Percentiles rank a stretch among this genome's conserved stretches.
These are phyloP conservation scores for Tenthredo livida DNA, from an alignment of 2,888 invertebrate species.

Conservation along the genomic window DNA sequence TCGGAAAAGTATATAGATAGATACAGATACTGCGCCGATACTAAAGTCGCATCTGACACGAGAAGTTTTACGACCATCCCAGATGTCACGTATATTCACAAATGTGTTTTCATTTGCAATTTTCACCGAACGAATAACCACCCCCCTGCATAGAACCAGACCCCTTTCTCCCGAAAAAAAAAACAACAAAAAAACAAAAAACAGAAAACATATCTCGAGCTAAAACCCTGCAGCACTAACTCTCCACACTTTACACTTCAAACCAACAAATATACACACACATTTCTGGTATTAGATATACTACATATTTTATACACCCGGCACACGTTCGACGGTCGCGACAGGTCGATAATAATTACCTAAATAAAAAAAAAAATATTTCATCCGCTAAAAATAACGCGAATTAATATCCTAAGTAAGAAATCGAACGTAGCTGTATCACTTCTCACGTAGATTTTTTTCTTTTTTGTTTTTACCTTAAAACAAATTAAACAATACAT, in stretches of 20 bases:
- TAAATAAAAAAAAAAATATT: background rate
- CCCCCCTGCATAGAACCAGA: background rate
- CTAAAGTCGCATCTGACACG: slow-evolving; percentile 52
- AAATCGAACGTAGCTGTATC: background rate
- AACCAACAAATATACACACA: background rate
- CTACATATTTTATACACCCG: background rate
- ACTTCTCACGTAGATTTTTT: background rate
- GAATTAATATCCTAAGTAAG: background rate
- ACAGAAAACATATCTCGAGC: background rate
- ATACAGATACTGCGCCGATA: slow-evolving; percentile 19
- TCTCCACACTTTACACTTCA: background rate
- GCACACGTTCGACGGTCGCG: background rate
- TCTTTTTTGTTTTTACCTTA: background rate
- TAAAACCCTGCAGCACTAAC: background rate
- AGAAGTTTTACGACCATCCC: slow-evolving; percentile 50
- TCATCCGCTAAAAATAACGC: background rate
- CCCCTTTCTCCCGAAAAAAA: background rate
- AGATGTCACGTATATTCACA: slow-evolving; percentile 48
- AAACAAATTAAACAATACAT: background rate
- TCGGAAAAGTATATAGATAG: slow-evolving; percentile 21
- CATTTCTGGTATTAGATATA: background rate
- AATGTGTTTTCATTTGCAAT: slow-evolving; percentile 52
- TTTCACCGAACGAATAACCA: slow-evolving; percentile 33
- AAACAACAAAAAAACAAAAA: background rate
- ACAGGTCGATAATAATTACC: background rate